Conservation (phyloP, 2,113 vertebrate species). For the Anser brachyrhynchus region DNA sequence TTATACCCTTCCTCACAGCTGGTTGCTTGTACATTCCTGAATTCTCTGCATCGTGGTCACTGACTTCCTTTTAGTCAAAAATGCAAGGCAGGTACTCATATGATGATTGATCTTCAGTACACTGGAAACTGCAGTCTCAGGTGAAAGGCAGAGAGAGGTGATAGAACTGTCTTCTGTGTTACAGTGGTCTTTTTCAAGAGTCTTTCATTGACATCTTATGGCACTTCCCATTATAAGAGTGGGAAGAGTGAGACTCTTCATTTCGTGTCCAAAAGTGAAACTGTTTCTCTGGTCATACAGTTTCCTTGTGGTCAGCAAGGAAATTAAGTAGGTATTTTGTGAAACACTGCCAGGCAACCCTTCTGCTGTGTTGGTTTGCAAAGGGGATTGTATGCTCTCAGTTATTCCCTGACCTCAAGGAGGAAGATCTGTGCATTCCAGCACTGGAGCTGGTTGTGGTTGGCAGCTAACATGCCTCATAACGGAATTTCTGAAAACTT, state of each 20-base stretch:
- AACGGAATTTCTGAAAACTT: background rate
- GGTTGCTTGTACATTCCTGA: background rate
- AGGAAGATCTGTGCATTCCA: background rate
- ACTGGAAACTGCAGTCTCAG: background rate
- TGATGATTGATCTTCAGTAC: background rate
- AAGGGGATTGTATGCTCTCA: background rate
- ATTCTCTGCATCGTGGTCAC: background rate
- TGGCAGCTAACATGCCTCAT: background rate
- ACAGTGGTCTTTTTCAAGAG: background rate
- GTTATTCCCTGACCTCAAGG: background rate
- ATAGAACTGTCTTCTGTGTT: background rate
- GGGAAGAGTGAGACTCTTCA: background rate
- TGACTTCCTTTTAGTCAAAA: background rate
- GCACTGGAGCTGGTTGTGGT: background rate
- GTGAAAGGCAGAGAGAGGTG: background rate
- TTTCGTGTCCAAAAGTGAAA: background rate
- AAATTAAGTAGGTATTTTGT: background rate
- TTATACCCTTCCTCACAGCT: background rate
- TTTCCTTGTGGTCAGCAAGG: background rate
- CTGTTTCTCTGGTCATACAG: background rate
- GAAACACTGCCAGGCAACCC: background rate
- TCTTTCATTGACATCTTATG: background rate
- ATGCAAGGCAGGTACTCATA: accelerated
- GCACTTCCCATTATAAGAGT: background rate
- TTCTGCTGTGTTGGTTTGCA: background rate